Evolutionary conservation across 2,888 invertebrate species (phyloP).

Genomic region (Bombylius major): DNA sequence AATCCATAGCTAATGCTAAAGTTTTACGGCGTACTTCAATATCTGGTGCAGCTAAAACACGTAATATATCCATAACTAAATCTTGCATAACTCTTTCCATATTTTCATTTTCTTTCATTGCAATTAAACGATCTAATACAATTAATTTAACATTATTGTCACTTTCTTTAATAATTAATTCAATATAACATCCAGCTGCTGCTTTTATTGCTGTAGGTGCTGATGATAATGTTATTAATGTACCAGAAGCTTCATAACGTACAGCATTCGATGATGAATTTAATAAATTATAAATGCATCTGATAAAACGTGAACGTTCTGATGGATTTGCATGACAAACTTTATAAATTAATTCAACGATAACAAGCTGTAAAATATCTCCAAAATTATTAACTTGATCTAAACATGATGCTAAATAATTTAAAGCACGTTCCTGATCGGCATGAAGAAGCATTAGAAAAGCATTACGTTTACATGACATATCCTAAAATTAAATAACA

Average conservation of each 20-base stretch:
- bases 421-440: slow-evolving; percentile 85
- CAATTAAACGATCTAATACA: slow-evolving; percentile 84
- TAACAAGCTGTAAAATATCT: slow-evolving; percentile 94
- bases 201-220: slow-evolving; percentile 97
- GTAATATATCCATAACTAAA: slow-evolving; percentile 92
- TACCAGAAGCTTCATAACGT: slow-evolving; percentile 96
- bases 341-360: slow-evolving; percentile 98
- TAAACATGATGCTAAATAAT: slow-evolving; percentile 83
- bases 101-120: slow-evolving; percentile 67
- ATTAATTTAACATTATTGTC: slow-evolving; percentile 99
- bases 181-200: slow-evolving; percentile 96
- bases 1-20: slow-evolving; percentile 69
- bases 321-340: slow-evolving; percentile 94
- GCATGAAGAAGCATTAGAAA: slow-evolving; percentile 98
- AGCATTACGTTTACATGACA: slow-evolving; percentile 98
- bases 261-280: slow-evolving; percentile 95
- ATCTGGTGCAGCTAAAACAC: slow-evolving; percentile 86
- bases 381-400: slow-evolving; percentile 92
- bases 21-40: slow-evolving; percentile 88
- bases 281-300: slow-evolving; percentile 94
- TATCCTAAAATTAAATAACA: slow-evolving; percentile 65
- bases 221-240: slow-evolving; percentile 90
- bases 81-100: slow-evolving; percentile 80
- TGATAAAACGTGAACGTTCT: slow-evolving; percentile 92
- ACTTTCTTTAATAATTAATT: slow-evolving; percentile 97